Evolutionary conservation across 2,113 vertebrate species (phyloP).

Genomic region (Bucco capensis): DNA sequence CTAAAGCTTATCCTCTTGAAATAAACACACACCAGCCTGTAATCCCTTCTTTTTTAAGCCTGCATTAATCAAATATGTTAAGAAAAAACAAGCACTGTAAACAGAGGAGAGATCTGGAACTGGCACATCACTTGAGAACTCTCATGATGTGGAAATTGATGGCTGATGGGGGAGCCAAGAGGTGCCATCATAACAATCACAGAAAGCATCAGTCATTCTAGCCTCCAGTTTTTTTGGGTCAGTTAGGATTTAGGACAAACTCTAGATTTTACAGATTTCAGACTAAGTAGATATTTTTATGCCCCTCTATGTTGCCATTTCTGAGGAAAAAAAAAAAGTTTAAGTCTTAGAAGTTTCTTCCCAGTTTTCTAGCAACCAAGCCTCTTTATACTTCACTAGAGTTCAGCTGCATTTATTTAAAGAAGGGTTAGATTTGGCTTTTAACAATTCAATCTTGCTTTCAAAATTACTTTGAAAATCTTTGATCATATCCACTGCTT

Average conservation of each 20-base stretch:
- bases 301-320: neutral
- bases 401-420: neutral
- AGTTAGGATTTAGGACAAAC: neutral
- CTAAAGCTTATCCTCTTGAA: slow-evolving; percentile 54
- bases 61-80: slow-evolving; percentile 66
- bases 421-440: neutral
- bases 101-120: slow-evolving; percentile 26
- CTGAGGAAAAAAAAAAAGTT: neutral
- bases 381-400: neutral
- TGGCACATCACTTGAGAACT: neutral
- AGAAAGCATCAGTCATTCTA: slow-evolving; percentile 20
- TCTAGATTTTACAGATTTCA: neutral
- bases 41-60: slow-evolving; percentile 67
- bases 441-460: neutral
- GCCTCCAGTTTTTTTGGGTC: slow-evolving; percentile 9
- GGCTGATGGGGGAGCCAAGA: slow-evolving; percentile 32
- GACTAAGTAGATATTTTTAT: neutral
- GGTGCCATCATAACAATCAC: slow-evolving; percentile 47
- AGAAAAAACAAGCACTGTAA: slow-evolving; percentile 57
- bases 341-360: neutral
- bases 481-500: neutral
- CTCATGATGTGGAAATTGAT: neutral
- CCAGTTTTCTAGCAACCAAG: neutral
- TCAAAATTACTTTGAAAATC: neutral
- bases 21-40: slow-evolving; percentile 59